phyloP scores from a whole-genome alignment of 2,888 invertebrate species.

The Protophormia terraenovae region DNA sequence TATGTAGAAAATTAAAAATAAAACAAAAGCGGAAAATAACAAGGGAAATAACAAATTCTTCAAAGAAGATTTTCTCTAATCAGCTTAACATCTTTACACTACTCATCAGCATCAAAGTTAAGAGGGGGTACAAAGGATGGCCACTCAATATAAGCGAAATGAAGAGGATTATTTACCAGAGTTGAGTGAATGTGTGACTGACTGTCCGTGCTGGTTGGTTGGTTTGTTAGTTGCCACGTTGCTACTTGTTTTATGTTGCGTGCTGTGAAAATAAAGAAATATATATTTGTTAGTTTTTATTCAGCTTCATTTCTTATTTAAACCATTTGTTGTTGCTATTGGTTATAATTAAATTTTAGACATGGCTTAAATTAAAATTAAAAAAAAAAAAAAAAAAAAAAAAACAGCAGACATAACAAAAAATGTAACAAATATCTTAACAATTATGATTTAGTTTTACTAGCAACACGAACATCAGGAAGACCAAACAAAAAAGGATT shows the following conservation, averaged over 20 bases:
- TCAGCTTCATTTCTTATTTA: not conserved
- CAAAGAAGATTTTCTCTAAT: conserved; percentile 72
- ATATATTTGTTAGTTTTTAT: not conserved
- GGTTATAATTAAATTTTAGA: conserved; percentile 55
- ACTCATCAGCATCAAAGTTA: conserved; percentile 1
- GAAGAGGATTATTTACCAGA: conserved; percentile 27
- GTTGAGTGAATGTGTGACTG: not conserved
- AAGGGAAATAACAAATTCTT: not conserved
- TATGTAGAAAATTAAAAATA: conserved; percentile 10
- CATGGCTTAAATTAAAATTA: conserved; percentile 33
- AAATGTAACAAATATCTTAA: not conserved
- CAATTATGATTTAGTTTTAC: conserved; percentile 9
- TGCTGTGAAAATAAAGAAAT: not conserved
- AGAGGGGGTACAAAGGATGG: not conserved
- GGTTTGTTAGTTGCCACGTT: not conserved
- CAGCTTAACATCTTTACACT: conserved; percentile 71
- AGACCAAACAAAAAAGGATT: not conserved
- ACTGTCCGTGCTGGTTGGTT: not conserved
- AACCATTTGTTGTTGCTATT: conserved; percentile 45
- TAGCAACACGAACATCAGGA: not conserved
- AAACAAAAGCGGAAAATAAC: not conserved
- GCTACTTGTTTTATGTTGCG: not conserved
- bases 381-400: not conserved
- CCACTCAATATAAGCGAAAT: conserved; percentile 34
- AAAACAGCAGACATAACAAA: not conserved